Conservation (phyloP, 2,888 invertebrate genomes). For the Cheilosia scutellata region DNA sequence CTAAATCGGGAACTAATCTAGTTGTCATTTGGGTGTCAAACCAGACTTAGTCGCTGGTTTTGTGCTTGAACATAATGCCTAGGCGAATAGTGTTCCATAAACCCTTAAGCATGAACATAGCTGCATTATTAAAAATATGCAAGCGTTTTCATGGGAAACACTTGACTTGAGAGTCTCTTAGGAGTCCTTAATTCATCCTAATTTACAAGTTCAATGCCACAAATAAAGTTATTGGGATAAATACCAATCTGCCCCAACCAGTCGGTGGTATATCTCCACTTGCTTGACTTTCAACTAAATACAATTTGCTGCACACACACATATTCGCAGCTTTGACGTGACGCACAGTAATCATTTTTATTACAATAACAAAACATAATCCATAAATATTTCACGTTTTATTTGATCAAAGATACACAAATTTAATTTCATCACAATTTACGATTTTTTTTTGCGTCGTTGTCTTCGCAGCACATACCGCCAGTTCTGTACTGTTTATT, state of each 20-base stretch:
- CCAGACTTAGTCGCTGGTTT: no score
- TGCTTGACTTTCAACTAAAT: slow-evolving; percentile 31
- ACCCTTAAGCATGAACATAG: no score
- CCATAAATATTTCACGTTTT: slow-evolving; percentile 74
- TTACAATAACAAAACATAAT: slow-evolving; percentile 57
- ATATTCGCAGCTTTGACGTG: background rate
- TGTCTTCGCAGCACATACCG: slow-evolving; percentile 37
- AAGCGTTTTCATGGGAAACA: no score
- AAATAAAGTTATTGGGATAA: background rate
- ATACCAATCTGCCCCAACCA: slow-evolving; percentile 32
- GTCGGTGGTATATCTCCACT: slow-evolving; percentile 32
- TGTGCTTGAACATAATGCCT: no score
- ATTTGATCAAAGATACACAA: slow-evolving; percentile 75
- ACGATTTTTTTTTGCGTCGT: slow-evolving; percentile 15
- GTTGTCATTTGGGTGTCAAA: no score
- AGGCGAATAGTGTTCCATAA: no score
- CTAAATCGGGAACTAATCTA: no score
- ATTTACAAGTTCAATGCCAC: background rate
- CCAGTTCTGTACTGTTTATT: slow-evolving; percentile 66
- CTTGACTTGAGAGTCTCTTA: no score
- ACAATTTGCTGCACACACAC: slow-evolving; percentile 11
- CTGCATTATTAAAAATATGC: no score
- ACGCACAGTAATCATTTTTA: slow-evolving; percentile 28
- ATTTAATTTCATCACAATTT: slow-evolving; percentile 75
- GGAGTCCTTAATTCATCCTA: no score